phyloP scores from a whole-genome alignment of 1,140 invertebrate species.

The Drosophila tani region DNA sequence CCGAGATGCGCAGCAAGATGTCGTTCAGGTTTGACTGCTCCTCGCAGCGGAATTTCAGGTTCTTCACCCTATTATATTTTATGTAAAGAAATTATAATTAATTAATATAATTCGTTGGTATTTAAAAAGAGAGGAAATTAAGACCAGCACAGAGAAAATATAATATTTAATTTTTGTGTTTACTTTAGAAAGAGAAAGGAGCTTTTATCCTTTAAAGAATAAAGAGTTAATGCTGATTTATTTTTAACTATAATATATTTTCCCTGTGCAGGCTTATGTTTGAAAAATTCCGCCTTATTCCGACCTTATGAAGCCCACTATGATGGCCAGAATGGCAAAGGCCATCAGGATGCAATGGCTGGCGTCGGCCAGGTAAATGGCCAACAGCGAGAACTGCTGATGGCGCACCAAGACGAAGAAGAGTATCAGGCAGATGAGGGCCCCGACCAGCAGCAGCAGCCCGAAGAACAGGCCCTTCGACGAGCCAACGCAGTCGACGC shows the following conservation, averaged over 20 bases:
- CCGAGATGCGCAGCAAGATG: constrained; percentile 94
- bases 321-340: constrained; percentile 94
- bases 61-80: constrained; percentile 89
- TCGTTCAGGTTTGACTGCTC: constrained; percentile 95
- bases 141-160: background rate
- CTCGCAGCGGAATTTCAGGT: constrained; percentile 94
- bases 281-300: constrained; percentile 21
- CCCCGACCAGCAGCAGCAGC: constrained; percentile 94
- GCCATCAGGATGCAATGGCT: constrained; percentile 95
- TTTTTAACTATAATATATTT: background rate
- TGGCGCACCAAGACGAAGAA: constrained; percentile 97
- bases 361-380: constrained; percentile 95
- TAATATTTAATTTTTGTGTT: background rate
- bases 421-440: constrained; percentile 95
- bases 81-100: background rate
- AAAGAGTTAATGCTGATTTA: background rate
- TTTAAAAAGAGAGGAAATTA: background rate
- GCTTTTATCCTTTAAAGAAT: background rate
- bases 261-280: constrained; percentile 1
- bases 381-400: constrained; percentile 91
- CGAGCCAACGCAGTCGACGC: constrained; percentile 96
- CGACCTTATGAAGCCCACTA: constrained; percentile 94
- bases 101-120: background rate
- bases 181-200: background rate
- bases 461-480: constrained; percentile 97